Evolutionary conservation across 2,797 vertebrate species (phyloP).

Genomic region (Thaleichthys pacificus): DNA sequence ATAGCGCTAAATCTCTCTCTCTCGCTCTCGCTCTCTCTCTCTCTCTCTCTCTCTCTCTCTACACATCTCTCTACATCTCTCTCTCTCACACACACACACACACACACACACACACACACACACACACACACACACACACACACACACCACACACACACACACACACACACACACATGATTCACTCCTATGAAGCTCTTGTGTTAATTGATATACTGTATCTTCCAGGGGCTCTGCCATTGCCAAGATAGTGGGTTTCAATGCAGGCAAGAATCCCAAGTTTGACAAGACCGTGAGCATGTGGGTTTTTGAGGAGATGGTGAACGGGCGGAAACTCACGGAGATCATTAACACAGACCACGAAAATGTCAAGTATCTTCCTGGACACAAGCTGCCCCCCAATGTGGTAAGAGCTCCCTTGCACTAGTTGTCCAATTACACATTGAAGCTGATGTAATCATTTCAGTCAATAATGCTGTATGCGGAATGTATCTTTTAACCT

Average conservation of each 20-base stretch:
- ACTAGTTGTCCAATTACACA: neutral
- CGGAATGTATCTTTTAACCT: neutral
- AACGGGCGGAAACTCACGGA: constrained; percentile 86
- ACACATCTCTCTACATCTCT: too few species aligned
- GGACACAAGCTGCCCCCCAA: constrained; percentile 94
- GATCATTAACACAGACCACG: constrained; percentile 94
- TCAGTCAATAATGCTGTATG: neutral
- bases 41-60: too few species aligned
- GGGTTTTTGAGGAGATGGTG: constrained; percentile 94
- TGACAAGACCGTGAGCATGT: constrained; percentile 88
- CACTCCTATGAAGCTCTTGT: neutral
- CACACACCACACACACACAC: too few species aligned
- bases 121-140: too few species aligned
- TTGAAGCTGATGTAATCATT: neutral
- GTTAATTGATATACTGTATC: constrained; percentile 1
- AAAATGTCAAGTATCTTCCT: constrained; percentile 94
- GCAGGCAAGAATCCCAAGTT: constrained; percentile 80
- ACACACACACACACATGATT: neutral
- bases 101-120: too few species aligned
- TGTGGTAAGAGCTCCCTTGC: constrained; percentile 77
- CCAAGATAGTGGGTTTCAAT: constrained; percentile 91
- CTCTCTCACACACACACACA: too few species aligned
- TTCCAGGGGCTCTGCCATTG: constrained; percentile 93
- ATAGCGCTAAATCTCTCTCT: too few species aligned
- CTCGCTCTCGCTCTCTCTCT: too few species aligned